These are phyloP conservation scores for Deroplatys truncata DNA, from an alignment of 2,888 invertebrate genomes.

Conservation along the genomic window DNA sequence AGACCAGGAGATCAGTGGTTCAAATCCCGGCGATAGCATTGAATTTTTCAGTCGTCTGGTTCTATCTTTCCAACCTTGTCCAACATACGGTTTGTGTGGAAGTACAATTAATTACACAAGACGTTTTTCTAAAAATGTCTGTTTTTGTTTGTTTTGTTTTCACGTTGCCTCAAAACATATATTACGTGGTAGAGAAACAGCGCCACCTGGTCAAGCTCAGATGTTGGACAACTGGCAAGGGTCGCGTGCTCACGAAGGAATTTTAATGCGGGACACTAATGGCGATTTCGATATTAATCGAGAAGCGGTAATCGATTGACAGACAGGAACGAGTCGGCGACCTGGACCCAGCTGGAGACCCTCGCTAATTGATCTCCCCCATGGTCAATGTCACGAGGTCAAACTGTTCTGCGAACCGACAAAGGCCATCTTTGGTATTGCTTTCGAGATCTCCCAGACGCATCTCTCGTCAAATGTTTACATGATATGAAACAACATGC, in stretches of 20 bases:
- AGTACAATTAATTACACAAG: too few species aligned
- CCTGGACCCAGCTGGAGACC: conserved; percentile 16
- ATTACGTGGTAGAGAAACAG: too few species aligned
- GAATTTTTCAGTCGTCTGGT: too few species aligned
- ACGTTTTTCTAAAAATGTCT: too few species aligned
- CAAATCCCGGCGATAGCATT: too few species aligned
- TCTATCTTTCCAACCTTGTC: too few species aligned
- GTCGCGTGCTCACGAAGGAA: not conserved
- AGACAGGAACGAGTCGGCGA: not conserved
- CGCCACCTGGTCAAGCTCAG: too few species aligned
- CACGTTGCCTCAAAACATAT: too few species aligned
- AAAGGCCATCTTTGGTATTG: not conserved
- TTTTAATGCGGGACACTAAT: not conserved
- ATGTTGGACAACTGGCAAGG: not conserved
- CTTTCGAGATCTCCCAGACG: not conserved
- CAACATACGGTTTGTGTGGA: too few species aligned
- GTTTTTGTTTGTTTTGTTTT: too few species aligned
- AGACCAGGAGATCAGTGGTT: too few species aligned
- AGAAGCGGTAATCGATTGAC: not conserved
- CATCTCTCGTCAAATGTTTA: not conserved
- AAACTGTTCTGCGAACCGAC: not conserved
- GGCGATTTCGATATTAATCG: not conserved
- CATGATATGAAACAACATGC: not conserved
- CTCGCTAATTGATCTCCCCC: conserved; percentile 11
- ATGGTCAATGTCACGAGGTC: conserved; percentile 9